Evolutionary conservation across 2,888 invertebrate genomes (phyloP), one percentile per base, ranked within the genome.

Genomic region (Tenodera sinensis): DNA sequence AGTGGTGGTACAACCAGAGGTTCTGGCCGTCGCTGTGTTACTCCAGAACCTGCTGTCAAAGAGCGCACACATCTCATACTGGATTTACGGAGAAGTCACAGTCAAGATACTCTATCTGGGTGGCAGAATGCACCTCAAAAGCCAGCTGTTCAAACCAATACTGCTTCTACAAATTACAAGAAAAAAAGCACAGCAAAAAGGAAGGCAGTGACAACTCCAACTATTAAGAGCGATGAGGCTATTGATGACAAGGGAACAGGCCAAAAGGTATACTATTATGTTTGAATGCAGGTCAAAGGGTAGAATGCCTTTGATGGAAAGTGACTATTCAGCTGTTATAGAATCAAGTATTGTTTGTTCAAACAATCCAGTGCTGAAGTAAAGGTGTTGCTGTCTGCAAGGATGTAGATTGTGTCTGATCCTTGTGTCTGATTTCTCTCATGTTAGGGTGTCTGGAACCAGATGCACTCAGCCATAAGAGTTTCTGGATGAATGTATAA

Each of bases 61-160:
- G 95, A 95, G 90, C 95, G 96, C 90, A 96, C 96, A 28, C 93
- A 96, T 89, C 95, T 97, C n/a, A 96, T 97, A 27, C 92, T 97
- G 84, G 97, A 97, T 93, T 93, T 97, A 87, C 93, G 96, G 89
- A 93, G 96, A 91, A 95, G 95, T 91, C 95, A 96, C 91, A 96
- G 96, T 91, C 96, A 96, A 93, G 96, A 95, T 90, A 93, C 93
- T 2, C 91, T 93, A 7, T 20, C 54, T 15, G 93, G 92, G 90
- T 93, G 93, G 93, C 92, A 92, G 54, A 92, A 93, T 71, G 14
- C 82, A 82, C 27, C 83, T 27, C 87, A 87, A 25, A 30, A 30
- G 3, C 27, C 81, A 7, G 27, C 34, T n/a, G 28, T 14, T n/a
- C 30, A 42, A 20, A 42, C 3, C 20, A 81, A 81, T 28, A 47